These are phyloP conservation scores for Tapirus indicus DNA, from an alignment of 2,797 vertebrate genomes.

Conservation along the genomic window DNA sequence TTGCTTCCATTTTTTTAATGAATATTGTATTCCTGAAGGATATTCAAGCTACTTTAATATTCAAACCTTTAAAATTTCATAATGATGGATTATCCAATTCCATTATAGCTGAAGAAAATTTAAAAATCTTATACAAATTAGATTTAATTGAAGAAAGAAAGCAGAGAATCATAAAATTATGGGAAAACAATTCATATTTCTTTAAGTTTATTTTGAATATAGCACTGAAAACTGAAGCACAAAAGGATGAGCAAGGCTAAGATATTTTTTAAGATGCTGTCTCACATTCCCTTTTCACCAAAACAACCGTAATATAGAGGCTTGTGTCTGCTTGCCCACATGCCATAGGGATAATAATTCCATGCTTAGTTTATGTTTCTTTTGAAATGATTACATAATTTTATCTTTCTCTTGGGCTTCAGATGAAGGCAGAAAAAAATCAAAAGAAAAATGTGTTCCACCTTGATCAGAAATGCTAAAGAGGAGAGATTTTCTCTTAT, in stretches of 20 bases:
- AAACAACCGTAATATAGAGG: neutral
- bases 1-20: neutral
- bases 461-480: neutral
- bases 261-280: neutral
- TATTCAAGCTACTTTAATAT: neutral
- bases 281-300: neutral
- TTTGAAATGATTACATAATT: neutral
- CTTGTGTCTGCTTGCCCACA: neutral
- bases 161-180: neutral
- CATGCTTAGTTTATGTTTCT: neutral
- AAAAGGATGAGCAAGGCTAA: neutral
- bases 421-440: neutral
- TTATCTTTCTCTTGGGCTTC: neutral
- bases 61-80: neutral
- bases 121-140: neutral
- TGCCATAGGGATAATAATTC: neutral
- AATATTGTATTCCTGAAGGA: slow-evolving; percentile 25
- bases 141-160: neutral
- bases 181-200: neutral
- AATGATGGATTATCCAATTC: neutral
- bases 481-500: neutral
- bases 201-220: neutral
- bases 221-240: neutral
- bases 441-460: neutral
- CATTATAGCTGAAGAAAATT: neutral